Percentiles rank a stretch among this genome's conserved stretches.
These are phyloP conservation scores for Sylvia atricapilla DNA, from an alignment of 2,113 vertebrate species.

Conservation along the genomic window DNA sequence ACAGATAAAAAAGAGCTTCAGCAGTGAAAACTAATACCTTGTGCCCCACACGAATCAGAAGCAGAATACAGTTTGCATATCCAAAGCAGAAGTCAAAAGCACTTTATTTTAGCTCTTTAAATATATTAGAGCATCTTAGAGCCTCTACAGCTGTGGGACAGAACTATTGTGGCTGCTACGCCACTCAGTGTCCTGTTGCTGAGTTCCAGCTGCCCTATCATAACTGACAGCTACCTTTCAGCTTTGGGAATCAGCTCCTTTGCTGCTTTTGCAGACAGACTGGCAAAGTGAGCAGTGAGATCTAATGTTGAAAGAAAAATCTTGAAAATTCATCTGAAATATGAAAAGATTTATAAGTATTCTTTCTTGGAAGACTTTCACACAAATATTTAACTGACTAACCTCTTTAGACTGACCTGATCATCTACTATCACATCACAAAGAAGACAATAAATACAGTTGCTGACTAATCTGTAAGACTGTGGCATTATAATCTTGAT, in stretches of 20 bases:
- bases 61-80: neutral
- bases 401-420: neutral
- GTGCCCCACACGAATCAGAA: neutral
- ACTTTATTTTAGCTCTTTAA: neutral
- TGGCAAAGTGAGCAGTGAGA: neutral
- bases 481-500: neutral
- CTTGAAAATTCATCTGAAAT: neutral
- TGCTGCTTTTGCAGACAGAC: neutral
- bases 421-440: neutral
- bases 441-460: neutral
- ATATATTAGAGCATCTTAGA: neutral
- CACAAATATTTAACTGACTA: neutral
- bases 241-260: neutral
- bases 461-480: neutral
- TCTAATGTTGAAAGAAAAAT: neutral
- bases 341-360: neutral
- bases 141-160: neutral
- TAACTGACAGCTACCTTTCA: fast-evolving
- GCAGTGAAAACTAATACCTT: neutral
- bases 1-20: neutral
- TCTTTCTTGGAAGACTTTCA: neutral
- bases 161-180: neutral
- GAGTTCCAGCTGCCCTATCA: neutral
- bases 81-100: neutral
- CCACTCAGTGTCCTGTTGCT: neutral